Evolutionary conservation across 1,140 invertebrate genomes (phyloP), one percentile per base, ranked within the genome.

Genomic region (Plectrocnemia conspersa): DNA sequence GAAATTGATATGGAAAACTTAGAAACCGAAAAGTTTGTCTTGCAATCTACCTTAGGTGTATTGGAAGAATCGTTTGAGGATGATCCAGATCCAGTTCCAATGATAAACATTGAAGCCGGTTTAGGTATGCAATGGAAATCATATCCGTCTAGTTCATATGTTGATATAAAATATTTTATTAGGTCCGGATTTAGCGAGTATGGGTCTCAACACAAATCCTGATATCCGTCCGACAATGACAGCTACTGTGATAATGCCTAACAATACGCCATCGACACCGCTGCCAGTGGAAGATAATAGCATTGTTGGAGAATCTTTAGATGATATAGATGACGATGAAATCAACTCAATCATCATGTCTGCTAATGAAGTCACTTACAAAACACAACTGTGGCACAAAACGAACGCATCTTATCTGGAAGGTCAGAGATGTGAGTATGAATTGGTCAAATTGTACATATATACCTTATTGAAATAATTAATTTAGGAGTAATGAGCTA

Each of bases 301-400:
- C 2, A 74, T 72, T 1, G 83, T 84, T 2, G 87, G 90, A 64
- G 71, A 95, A n/a, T 77, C 86, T 64, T 72, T 93, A 4, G 82
- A 82, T 41, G 91, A 85, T 40, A 80, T 94, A 19, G 91, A 94
- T 64, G 90, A 95, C 64, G 82, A 84, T 18, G 94, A 97, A 75
- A 76, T 97, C 10, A 85, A 92, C 66, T 81, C 80, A 41, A 89
- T 95, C 63, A 89, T 97, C 33, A 83, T 97, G 76, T 83, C 80
- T 1, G 84, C 87, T 18, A 77, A 83, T 52, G 93, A 97, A 72
- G 79, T 85, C 1, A 69, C 79, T 42, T 77, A 82, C 23, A 97
- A 97, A 75, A 84, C 85, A 5, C 77, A 75, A 42, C 69, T 94
- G 49, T 97, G 93, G 94, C 82, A 86, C 58, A 81, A 81, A 65